Evolutionary conservation across 2,888 invertebrate genomes (phyloP).

Genomic region (Eristalis arbustorum): DNA sequence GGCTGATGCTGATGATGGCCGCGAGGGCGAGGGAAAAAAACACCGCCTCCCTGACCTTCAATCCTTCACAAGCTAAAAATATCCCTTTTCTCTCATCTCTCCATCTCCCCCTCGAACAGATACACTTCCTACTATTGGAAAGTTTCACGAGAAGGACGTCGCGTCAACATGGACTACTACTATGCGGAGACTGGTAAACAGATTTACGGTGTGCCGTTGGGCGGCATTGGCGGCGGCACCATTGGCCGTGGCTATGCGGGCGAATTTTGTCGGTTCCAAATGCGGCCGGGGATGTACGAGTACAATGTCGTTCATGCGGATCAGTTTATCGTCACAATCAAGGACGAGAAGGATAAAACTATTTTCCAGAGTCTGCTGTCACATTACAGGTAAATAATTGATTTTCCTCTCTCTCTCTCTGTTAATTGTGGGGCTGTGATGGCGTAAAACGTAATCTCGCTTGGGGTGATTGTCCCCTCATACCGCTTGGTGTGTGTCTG

Average conservation of each 20-base stretch:
- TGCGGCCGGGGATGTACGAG: conserved; percentile 94
- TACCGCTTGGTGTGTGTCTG: neutral
- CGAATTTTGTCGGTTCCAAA: conserved; percentile 95
- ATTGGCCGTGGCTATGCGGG: conserved; percentile 96
- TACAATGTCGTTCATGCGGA: conserved; percentile 91
- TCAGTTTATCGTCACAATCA: conserved; percentile 94
- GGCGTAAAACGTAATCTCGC: neutral
- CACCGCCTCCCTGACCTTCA: conserved; percentile 17
- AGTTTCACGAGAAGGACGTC: conserved; percentile 83
- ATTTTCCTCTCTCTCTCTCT: neutral
- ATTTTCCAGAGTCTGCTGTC: conserved; percentile 91
- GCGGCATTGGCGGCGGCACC: conserved; percentile 87
- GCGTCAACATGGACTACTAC: conserved; percentile 90
- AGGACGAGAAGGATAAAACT: conserved; percentile 84
- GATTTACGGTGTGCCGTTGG: conserved; percentile 94
- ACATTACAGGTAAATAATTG: conserved; percentile 83
- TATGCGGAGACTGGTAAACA: conserved; percentile 87
- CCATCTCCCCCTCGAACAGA: conserved; percentile 79
- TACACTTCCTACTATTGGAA: conserved; percentile 87
- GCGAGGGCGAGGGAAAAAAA: neutral
- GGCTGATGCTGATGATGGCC: conserved; percentile 4
- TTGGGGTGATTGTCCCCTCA: neutral
- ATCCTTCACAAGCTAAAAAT: conserved; percentile 8
- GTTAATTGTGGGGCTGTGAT: neutral
- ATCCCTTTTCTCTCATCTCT: conserved; percentile 15